Evolutionary conservation across 1,140 invertebrate genomes (phyloP), one percentile per base, ranked within the genome.

Genomic region (Theocolax elegans): DNA sequence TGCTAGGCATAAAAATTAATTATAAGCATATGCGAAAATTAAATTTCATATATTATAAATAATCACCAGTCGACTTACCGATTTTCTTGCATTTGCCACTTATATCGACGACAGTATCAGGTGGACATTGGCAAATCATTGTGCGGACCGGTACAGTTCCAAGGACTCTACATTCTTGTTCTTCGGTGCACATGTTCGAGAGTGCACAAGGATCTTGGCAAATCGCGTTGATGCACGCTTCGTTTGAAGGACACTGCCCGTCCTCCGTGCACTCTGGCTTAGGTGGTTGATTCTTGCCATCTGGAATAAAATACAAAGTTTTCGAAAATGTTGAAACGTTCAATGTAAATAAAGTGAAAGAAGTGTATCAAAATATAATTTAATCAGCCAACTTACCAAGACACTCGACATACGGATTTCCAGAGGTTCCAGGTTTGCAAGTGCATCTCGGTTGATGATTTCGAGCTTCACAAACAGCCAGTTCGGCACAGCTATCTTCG

Each of bases 381-480:
- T 17, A 46, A 46, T 46, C 19, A 46, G n/a, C n/a, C n/a, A 46
- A 77, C 53, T 82, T 81, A 79, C 87, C 79, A 29, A 85, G 83
- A 76, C 95, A 96, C 74, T 92, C 88, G 1, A 91, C 81, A 77
- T 92, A 95, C 0, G 95, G 91, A 87, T 95, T 93, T 69, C 95
- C 95, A 31, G 82, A 88, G 10, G 89, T 91, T 31, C 93, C 93
- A 0, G 90, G 81, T 44, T 89, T 89, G 81, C 95, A 97, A 3
- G 83, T 85, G 79, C 95, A 97, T 53, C 89, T 90, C 0, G 94
- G 90, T 81, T 92, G 91, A 81, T 97, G 95, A 56, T 91, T 87
- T 70, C 85, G 87, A 1, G 92, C 92, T 19, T 88, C 81, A 77
- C 95, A 97, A 10, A 87, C 84, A 0, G 95, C 95, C 9, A 89